Base-by-base conservation (phyloP, 1,140 invertebrate species). In the Drosophila chauvacae region DNA sequence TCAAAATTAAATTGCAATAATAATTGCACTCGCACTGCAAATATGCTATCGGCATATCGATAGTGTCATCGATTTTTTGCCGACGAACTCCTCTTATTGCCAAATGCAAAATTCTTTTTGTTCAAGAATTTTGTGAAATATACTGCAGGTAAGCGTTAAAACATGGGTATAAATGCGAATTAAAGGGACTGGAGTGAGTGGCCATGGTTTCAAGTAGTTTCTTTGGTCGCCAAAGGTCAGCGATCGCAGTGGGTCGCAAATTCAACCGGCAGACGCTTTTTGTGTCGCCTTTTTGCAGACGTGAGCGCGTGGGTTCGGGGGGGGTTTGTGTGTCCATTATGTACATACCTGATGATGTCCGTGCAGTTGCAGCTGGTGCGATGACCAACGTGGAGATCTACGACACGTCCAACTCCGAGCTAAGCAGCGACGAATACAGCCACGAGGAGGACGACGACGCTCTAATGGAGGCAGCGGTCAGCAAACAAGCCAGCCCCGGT, bases 311-410 rank as follows among this genome's bases (percentile, higher is more conserved):
- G 69, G 62, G 41, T 60, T 77, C 47, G 28, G 28, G 28, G 70
- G 68, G 71, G 39, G 35, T 39, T 48, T 47, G 26, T 42, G 39
- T 23, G 39, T 35, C 45, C 33, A 55, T 48, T 56, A 72, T 47
- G 58, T 72, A 73, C 35, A 68, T 63, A 68, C 58, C 65, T 60
- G 55, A 73, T 23, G 44, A 14, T 56, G 62, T 45, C 62, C 66
- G 28, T 72, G 23, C 30, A 59, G 13, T 58, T 69, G 47, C 68
- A 71, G 41, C 44, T 39, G 41, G 13, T 48, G 28, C 41, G 16
- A 86, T 87, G 84, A 42, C 83, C 63, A 79, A 88, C 64, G 66
- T 87, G 42, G 84, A 87, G 56, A 88, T 87, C 30, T 87, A 87
- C 69, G 85, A 85, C 41, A 79, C 77, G 7, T 84, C 81, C 13